Percentiles rank a stretch among this genome's conserved stretches.
Conservation (phyloP, 2,113 vertebrate species). For the Halcyon senegalensis region DNA sequence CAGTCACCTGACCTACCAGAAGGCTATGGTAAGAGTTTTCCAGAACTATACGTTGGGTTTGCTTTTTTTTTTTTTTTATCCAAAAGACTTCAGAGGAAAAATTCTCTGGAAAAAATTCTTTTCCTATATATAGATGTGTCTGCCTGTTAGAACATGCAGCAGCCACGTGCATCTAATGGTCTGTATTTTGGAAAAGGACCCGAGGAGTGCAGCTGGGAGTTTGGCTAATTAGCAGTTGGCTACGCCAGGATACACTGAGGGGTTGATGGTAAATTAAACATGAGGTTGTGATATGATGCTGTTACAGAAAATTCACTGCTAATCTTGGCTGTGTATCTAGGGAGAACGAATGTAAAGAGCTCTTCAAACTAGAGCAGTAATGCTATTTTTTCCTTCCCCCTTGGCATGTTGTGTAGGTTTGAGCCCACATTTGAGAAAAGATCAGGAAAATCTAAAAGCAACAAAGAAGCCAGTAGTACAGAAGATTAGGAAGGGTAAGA, state of each 20-base stretch:
- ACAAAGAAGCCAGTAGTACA: neutral
- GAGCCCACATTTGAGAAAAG: slow-evolving; percentile 18
- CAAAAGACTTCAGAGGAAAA: neutral
- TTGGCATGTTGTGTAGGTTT: slow-evolving; percentile 50
- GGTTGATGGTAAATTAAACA: slow-evolving; percentile 59
- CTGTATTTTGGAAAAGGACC: neutral
- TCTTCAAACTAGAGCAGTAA: slow-evolving; percentile 54
- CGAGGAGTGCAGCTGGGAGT: slow-evolving; percentile 3
- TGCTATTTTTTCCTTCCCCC: slow-evolving; percentile 59
- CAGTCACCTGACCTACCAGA: slow-evolving; percentile 95
- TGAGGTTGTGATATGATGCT: slow-evolving; percentile 48
- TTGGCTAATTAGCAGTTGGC: slow-evolving; percentile 46
- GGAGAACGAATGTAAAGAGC: slow-evolving; percentile 45
- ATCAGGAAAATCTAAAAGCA: slow-evolving; percentile 34
- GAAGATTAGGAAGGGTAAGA: slow-evolving; percentile 38
- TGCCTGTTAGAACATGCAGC: neutral
- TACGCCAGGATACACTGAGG: slow-evolving; percentile 41
- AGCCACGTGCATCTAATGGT: neutral
- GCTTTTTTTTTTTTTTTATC: neutral
- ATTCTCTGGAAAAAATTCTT: neutral
- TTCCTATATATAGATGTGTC: neutral
- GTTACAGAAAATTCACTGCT: slow-evolving; percentile 44
- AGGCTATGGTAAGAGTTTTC: slow-evolving; percentile 87
- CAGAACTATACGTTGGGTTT: neutral
- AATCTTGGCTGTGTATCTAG: slow-evolving; percentile 63